Evolutionary conservation across 2,113 vertebrate species (phyloP).

Genomic region (Nettapus auritus): DNA sequence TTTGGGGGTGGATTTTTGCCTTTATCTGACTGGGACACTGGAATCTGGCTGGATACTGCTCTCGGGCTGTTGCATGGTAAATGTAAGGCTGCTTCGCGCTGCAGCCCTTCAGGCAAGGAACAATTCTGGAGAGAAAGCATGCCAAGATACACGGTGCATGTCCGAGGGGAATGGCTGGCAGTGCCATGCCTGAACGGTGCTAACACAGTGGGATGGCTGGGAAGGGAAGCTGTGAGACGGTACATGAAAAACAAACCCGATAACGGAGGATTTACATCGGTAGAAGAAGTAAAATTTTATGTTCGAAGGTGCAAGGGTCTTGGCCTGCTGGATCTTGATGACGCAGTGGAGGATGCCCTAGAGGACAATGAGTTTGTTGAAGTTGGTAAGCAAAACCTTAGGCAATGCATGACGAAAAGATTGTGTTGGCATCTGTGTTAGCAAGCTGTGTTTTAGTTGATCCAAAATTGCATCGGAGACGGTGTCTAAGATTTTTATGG

Average conservation of each 20-base stretch:
- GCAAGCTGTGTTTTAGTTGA: not conserved
- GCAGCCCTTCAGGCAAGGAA: not conserved
- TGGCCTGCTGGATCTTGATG: slow-evolving; percentile 90
- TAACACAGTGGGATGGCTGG: slow-evolving; percentile 85
- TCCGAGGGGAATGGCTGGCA: slow-evolving; percentile 94
- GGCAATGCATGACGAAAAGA: fast-evolving
- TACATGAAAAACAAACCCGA: slow-evolving; percentile 96
- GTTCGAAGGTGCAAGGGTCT: slow-evolving; percentile 90
- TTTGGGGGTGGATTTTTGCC: not conserved
- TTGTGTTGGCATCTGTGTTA: not conserved
- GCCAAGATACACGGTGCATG: slow-evolving; percentile 92
- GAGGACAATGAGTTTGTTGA: slow-evolving; percentile 98
- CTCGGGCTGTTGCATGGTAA: fast-evolving
- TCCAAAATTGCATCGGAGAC: not conserved
- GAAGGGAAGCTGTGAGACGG: slow-evolving; percentile 88
- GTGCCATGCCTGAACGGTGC: slow-evolving; percentile 84
- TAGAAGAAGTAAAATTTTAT: slow-evolving; percentile 84
- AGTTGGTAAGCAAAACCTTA: slow-evolving; percentile 83
- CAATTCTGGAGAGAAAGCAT: slow-evolving; percentile 63
- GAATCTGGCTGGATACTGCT: not conserved
- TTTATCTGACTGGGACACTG: not conserved
- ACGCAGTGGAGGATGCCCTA: slow-evolving; percentile 86
- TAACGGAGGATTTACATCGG: slow-evolving; percentile 85
- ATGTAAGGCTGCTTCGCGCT: not conserved
- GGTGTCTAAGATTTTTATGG: not conserved